Percentiles rank a stretch among this genome's conserved stretches.
Evolutionary conservation across 1,140 invertebrate genomes (phyloP).

Genomic region (Drosophila bocki): DNA sequence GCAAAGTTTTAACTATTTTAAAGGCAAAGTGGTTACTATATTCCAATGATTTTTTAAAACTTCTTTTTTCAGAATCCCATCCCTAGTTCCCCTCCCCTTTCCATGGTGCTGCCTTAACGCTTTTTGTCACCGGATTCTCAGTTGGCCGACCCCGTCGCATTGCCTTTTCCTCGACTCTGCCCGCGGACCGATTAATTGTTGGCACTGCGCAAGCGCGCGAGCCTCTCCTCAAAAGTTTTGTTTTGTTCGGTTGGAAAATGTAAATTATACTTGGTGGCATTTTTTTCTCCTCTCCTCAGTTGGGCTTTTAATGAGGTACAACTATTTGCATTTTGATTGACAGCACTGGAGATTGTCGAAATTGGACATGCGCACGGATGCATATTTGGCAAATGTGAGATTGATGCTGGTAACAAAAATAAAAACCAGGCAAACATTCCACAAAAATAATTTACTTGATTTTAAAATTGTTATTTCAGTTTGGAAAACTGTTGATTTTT

Average conservation of each 20-base stretch:
- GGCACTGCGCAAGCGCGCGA: slow-evolving; percentile 55
- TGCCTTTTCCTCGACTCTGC: slow-evolving; percentile 1
- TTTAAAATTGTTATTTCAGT: slow-evolving; percentile 12
- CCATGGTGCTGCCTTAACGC: slow-evolving; percentile 25
- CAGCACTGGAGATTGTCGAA: slow-evolving; percentile 72
- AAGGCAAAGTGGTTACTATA: too few relatives aligned
- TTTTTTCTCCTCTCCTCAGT: slow-evolving; percentile 28
- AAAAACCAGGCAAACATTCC: slow-evolving; percentile 5
- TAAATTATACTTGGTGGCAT: slow-evolving; percentile 66
- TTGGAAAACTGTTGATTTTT: slow-evolving; percentile 38
- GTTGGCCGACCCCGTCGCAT: slow-evolving; percentile 22
- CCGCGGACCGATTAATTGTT: slow-evolving; percentile 69
- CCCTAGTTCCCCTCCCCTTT: not conserved
- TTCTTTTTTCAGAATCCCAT: not conserved
- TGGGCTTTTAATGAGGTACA: slow-evolving; percentile 71
- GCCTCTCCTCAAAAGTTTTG: slow-evolving; percentile 43
- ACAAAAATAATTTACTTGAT: slow-evolving; percentile 5
- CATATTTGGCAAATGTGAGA: slow-evolving; percentile 76
- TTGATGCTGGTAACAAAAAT: slow-evolving; percentile 44
- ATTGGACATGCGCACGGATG: slow-evolving; percentile 66
- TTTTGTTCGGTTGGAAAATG: slow-evolving; percentile 66
- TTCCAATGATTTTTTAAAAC: not conserved
- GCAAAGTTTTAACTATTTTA: too few relatives aligned
- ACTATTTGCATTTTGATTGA: slow-evolving; percentile 81
- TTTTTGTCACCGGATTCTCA: slow-evolving; percentile 64